Evolutionary conservation across 2,113 vertebrate genomes (phyloP).

Genomic region (Heteronetta atricapilla): DNA sequence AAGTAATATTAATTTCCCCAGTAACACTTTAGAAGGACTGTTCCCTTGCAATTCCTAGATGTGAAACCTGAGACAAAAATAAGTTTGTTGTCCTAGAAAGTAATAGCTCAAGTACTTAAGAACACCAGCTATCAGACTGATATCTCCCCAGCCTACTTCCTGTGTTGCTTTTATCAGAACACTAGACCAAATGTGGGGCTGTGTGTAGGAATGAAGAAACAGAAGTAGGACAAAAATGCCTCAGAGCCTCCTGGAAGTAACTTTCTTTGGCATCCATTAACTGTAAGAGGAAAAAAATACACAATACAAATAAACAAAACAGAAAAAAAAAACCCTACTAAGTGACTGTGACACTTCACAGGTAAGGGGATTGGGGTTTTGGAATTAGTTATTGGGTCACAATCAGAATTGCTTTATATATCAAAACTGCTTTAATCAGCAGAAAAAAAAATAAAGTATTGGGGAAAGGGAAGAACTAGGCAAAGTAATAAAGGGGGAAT

Average conservation of each 20-base stretch:
- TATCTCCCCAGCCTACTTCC: neutral
- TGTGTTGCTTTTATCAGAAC: neutral
- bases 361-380: neutral
- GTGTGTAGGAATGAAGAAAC: neutral
- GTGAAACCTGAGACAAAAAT: neutral
- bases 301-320: too few relatives aligned
- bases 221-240: neutral
- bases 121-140: neutral
- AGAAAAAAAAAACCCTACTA: too few relatives aligned
- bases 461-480: too few relatives aligned
- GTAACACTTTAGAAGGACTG: neutral
- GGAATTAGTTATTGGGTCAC: neutral
- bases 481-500: neutral
- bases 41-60: neutral
- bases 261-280: neutral
- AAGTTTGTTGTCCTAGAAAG: neutral
- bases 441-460: neutral
- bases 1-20: neutral
- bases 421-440: neutral
- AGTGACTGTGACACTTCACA: neutral
- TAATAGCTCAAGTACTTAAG: neutral
- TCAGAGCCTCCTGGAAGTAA: neutral
- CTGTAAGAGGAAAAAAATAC: neutral
- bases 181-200: neutral
- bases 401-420: neutral